Evolutionary conservation across 2,888 invertebrate species (phyloP).

Genomic region (Phlogophora meticulosa): DNA sequence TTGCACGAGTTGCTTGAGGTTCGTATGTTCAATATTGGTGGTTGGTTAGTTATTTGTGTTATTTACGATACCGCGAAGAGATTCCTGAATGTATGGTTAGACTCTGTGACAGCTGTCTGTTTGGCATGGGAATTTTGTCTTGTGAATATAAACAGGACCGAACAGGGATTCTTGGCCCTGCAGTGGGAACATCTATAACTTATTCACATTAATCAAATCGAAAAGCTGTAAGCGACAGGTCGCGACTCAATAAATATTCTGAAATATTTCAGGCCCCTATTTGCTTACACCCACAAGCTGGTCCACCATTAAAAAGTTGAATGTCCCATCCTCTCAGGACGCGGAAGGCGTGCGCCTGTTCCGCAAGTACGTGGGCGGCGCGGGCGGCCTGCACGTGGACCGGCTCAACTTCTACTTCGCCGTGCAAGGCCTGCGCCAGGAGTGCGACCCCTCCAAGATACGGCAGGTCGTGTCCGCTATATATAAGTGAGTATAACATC

Average conservation of each 20-base stretch:
- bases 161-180: too few relatives aligned
- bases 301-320: background rate
- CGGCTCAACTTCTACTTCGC: conserved; percentile 98
- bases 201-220: too few relatives aligned
- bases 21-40: background rate
- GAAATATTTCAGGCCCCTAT: too few relatives aligned
- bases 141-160: too few relatives aligned
- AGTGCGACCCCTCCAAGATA: conserved; percentile 91
- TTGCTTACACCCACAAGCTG: background rate
- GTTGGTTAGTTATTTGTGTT: background rate
- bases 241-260: too few relatives aligned
- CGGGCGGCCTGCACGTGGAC: conserved; percentile 95
- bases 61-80: background rate
- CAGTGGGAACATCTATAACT: too few relatives aligned
- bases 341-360: conserved; percentile 97
- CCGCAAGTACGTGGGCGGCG: conserved; percentile 95
- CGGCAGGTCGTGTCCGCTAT: conserved; percentile 96
- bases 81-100: background rate
- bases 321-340: conserved; percentile 89
- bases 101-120: background rate
- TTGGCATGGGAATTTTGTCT: background rate
- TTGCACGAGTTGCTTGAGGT: conserved; percentile 95
- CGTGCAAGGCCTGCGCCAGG: conserved; percentile 96
- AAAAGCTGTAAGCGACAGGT: too few relatives aligned
- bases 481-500: conserved; percentile 94